A percentile compares a stretch with the other conserved stretches of the same genome.
Conservation (phyloP, 2,888 invertebrate genomes). For the Drosophila aldrichi region DNA sequence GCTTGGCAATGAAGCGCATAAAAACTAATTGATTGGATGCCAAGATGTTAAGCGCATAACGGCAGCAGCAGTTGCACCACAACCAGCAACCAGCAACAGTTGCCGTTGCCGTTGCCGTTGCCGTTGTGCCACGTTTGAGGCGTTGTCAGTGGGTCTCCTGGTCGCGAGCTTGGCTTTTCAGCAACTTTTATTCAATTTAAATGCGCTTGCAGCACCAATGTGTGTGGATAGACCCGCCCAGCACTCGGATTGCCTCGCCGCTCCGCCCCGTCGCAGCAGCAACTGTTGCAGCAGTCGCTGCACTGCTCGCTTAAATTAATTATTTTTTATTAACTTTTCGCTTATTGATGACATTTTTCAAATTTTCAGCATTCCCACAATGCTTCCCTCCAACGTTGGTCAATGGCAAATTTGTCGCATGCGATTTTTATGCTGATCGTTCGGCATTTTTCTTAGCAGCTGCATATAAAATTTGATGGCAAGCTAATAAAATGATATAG, state of each 20-base stretch:
- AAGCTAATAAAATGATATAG: conserved; percentile 71
- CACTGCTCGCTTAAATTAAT: conserved; percentile 72
- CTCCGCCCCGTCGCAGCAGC: neutral
- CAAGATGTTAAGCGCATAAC: conserved; percentile 78
- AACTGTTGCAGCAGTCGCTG: conserved; percentile 25
- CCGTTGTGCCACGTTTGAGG: conserved; percentile 55
- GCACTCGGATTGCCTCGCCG: conserved; percentile 3
- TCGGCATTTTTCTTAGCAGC: conserved; percentile 55
- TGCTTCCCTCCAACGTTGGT: conserved; percentile 14
- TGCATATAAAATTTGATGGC: conserved; percentile 62
- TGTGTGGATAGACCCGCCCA: conserved; percentile 50
- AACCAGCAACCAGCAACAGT: conserved; percentile 41
- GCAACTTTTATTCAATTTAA: conserved; percentile 77
- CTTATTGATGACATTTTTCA: conserved; percentile 79
- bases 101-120: conserved; percentile 50
- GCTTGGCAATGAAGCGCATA: conserved; percentile 75
- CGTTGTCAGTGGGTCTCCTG: conserved; percentile 56
- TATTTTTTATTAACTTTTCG: conserved; percentile 81
- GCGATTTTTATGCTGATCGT: conserved; percentile 70
- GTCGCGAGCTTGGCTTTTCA: conserved; percentile 53
- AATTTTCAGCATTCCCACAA: conserved; percentile 64
- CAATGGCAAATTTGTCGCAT: conserved; percentile 75
- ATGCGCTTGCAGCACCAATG: conserved; percentile 72
- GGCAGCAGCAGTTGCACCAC: conserved; percentile 39
- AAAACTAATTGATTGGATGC: conserved; percentile 82